Evolutionary conservation across 1,140 invertebrate genomes (phyloP), one percentile per base, ranked within the genome.

Genomic region (Lasioglossum albipes): DNA sequence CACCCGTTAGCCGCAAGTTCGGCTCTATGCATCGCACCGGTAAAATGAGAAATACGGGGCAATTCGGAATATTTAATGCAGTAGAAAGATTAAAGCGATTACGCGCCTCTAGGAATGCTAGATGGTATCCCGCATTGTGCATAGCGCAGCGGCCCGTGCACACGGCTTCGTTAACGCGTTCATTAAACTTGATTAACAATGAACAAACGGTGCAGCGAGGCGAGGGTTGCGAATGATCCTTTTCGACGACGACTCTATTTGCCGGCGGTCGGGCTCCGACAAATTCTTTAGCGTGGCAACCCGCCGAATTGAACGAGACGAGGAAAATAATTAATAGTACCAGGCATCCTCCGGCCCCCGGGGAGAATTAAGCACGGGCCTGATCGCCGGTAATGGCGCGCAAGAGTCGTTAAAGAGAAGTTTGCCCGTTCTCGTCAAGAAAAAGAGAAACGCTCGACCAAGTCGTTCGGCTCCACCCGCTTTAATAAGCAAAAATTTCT

Each of bases 51-150:
- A 67, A 79, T 59, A 57, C 76, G n/a, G 36, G 76, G 49, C 52
- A 73, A 73, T 79, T 54, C 70, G 22, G 70, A 73, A 73, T 79
- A 79, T 73, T 73, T 79, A 79, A 73, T 49, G 61, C 31, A 41
- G 16, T 12, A 49, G 77, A 79, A 74, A 79, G 70, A 79, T 79
- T 79, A 79, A 79, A 79, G 61, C 52, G 70, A 79, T 73, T 59
- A 73, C 61, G 57, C 57, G 54, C 54, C n/a, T 52, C 45, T 7
- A n/a, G 59, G 36, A 66, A 73, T 27, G 76, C 59, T 54, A 2
- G 69, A 72, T 73, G 16, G 22, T 45, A 54, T 79, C 36, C 22
- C 10, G 62, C 61, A 66, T 73, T 66, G 62, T 66, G 76, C 73
- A 75, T 10, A 18, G 61, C 18, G 10, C 31, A 0, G n/a, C 41